Evolutionary conservation across 2,888 invertebrate species (phyloP), one percentile per base, ranked within the genome.

Genomic region (Balanococcus diminutus): DNA sequence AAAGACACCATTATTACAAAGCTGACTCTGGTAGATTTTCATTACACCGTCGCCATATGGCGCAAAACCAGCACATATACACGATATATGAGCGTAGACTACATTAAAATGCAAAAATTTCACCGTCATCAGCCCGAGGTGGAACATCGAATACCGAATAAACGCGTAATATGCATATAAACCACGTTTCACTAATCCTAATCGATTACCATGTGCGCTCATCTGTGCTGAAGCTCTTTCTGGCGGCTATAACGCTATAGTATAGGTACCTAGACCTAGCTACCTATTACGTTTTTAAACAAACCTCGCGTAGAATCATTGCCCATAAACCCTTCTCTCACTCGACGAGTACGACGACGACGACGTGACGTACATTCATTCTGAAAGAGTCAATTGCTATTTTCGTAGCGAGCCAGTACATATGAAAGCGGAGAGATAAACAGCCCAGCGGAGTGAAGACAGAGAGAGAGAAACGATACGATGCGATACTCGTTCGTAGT

Each of bases 101-200:
- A 67, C 61, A n/a, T 67, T 67, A 67, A 67, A 67, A 67, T 67
- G 61, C 61, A 67, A 67, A 67, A 67, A 67, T 67, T 28, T 28
- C 61, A 67, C 51, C 51, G 51, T 51, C 51, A 67, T 28, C 28
- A 67, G 61, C 61, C 61, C 3, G 61, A 67, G 61, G 61, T 67
- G n/a, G 36, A 36, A 36, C 8, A 36, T n/a, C 8, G 51, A 51
- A 51, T 51, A 51, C 51, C 51, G 51, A 51, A 51, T 19, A 51
- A 42, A 51, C 51, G n/a, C 51, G 51, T 51, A 19, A 19, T 51
- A 42, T 2, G 2, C 11, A 42, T 42, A 42, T 11, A n/a, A n/a
- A n/a, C 14, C 11, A 42, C 51, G 19, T 51, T 51, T 51, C 51
- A 51, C 51, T 51, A 51, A 51, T 51, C 51, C 51, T 51, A 51